Base-by-base conservation (phyloP, 1,140 invertebrate species). In the Aphis gossypii region DNA sequence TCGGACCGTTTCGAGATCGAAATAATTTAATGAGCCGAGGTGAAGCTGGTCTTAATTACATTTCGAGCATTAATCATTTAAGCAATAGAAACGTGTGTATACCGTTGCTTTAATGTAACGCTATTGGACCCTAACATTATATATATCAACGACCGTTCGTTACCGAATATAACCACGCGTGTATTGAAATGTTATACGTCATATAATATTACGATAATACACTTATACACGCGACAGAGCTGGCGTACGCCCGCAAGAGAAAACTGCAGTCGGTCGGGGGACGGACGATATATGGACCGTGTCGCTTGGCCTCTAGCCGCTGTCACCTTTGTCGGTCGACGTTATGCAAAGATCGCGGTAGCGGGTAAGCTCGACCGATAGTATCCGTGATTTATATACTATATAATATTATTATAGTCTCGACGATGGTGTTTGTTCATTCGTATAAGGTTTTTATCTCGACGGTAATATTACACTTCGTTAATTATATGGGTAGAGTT, bases 21-120 rank as follows among this genome's bases (percentile, higher is more conserved):
- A 76, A 76, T 76, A 76, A 76, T 76, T 76, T 76, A n/a, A 76
- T 76, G 60, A 76, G 60, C n/a, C 30, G 60, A 76, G 60, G 60
- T 76, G 60, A 76, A 30, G 60, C 0, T 5, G 30, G 30, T 35
- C 60, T 76, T n/a, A 76, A 76, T 76, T 76, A 76, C 60, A n/a
- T 76, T 76, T 76, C 60, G 30, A n/a, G n/a, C 60, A 76, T n/a
- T 76, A 68, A 14, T 46, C 46, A 46, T 46, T 46, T 11, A 11
- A 11, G 9, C 38, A 41, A 14, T 4, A 14, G 14, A n/a, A 68
- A n/a, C 14, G 38, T 41, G 30, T 2, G 60, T 14, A 76, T 18
- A 76, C n/a, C 60, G 60, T 35, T n/a, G 60, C 14, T n/a, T 18
- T n/a, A 76, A 76, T 68, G 30, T n/a, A 18, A n/a, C n/a, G 14